Evolutionary conservation across 2,797 vertebrate genomes (phyloP).

Genomic region (Hippopotamyrus pictus): DNA sequence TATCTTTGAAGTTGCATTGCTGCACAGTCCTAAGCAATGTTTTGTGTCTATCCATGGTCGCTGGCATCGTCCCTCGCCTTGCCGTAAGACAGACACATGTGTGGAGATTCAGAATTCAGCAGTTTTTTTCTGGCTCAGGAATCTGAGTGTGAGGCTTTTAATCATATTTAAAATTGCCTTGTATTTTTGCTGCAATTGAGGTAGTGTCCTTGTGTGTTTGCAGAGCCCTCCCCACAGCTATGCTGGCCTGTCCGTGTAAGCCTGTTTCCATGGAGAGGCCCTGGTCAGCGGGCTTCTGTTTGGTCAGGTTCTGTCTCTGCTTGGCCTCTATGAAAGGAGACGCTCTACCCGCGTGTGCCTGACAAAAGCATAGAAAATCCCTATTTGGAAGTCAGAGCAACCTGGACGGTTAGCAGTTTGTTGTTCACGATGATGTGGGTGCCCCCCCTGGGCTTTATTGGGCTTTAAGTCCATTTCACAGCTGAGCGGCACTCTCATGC

Average conservation of each 20-base stretch:
- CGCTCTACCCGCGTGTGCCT: background rate
- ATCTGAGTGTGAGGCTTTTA: background rate
- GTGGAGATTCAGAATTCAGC: background rate
- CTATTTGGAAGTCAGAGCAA: background rate
- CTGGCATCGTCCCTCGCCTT: background rate
- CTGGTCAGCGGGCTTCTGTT: background rate
- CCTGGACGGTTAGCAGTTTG: background rate
- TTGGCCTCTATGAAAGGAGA: background rate
- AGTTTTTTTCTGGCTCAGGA: background rate
- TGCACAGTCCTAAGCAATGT: background rate
- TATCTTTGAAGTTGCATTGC: background rate
- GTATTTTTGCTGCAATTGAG: background rate
- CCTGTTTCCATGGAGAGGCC: background rate
- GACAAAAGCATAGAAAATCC: background rate
- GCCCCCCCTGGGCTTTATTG: background rate
- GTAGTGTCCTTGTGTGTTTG: background rate
- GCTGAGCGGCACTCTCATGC: background rate
- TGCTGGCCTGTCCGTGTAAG: background rate
- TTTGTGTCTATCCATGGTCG: background rate
- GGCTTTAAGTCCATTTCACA: background rate
- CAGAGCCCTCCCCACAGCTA: background rate
- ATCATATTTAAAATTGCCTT: background rate
- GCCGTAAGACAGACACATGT: background rate
- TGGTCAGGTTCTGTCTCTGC: background rate
- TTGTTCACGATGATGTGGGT: background rate